Conservation (phyloP, 2,113 vertebrate species). For the Rattus norvegicus region DNA sequence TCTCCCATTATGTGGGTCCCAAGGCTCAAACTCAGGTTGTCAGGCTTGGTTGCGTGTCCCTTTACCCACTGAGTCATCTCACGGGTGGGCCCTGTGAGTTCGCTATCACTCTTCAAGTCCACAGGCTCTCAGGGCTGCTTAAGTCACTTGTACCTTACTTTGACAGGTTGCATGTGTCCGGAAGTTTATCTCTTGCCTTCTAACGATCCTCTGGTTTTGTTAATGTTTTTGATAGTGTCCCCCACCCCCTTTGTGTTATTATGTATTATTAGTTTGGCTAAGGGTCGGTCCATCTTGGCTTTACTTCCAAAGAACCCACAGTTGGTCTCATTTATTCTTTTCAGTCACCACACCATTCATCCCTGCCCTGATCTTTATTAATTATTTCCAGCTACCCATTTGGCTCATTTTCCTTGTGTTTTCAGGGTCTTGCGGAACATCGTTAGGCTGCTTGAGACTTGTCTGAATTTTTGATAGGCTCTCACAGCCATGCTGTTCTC, state of each 20-base stretch:
- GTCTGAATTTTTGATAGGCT: neutral
- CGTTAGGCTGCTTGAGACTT: neutral
- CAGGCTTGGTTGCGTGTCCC: too few species aligned
- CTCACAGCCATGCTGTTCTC: neutral
- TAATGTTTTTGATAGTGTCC: neutral
- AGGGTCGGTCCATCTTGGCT: neutral
- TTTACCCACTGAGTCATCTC: neutral
- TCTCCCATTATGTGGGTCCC: neutral
- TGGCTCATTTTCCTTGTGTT: neutral
- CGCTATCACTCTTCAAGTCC: too few species aligned
- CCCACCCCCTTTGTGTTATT: neutral
- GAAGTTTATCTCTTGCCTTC: neutral
- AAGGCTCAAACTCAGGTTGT: neutral
- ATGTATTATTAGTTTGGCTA: neutral
- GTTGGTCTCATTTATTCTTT: neutral
- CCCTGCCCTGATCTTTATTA: neutral
- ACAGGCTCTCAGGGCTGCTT: neutral
- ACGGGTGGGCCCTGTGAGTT: too few species aligned
- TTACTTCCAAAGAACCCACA: neutral
- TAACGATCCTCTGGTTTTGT: neutral
- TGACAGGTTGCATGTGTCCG: neutral
- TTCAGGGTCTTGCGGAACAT: neutral
- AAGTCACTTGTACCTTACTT: neutral
- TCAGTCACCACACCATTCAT: too few species aligned
- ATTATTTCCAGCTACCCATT: neutral